A percentile compares a stretch with the other conserved stretches of the same genome.
Evolutionary conservation across 2,113 vertebrate species (phyloP).

Genomic region (Poicephalus gulielmi): DNA sequence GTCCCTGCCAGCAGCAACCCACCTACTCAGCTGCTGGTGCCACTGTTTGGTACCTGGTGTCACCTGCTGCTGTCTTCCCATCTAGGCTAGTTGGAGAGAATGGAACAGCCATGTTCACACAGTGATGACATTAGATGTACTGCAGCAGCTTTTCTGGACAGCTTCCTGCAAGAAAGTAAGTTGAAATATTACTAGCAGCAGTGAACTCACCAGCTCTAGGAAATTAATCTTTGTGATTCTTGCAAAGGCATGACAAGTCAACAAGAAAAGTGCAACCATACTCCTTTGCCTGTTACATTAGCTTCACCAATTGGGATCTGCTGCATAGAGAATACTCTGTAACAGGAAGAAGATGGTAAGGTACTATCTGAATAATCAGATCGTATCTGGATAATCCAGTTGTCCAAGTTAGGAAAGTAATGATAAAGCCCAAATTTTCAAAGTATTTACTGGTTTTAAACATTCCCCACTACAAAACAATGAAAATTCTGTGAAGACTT

Average conservation of each 20-base stretch:
- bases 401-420: not conserved
- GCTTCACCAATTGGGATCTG: not conserved
- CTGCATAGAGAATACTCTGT: not conserved
- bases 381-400: not conserved
- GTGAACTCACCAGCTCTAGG: not conserved
- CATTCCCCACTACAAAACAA: not conserved
- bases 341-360: not conserved
- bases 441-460: not conserved
- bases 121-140: not conserved
- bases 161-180: not conserved
- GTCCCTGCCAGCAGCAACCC: not conserved
- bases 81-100: not conserved
- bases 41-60: not conserved
- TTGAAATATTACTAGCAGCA: not conserved
- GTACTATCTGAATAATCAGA: not conserved
- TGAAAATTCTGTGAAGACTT: not conserved
- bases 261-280: not conserved
- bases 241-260: not conserved
- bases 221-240: not conserved
- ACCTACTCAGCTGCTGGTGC: not conserved
- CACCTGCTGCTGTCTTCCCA: not conserved
- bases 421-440: not conserved
- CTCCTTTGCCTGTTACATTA: not conserved
- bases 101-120: not conserved
- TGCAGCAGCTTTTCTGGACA: not conserved